phyloP scores from a whole-genome alignment of 2,113 vertebrate genomes.

The Xenopus laevis region DNA sequence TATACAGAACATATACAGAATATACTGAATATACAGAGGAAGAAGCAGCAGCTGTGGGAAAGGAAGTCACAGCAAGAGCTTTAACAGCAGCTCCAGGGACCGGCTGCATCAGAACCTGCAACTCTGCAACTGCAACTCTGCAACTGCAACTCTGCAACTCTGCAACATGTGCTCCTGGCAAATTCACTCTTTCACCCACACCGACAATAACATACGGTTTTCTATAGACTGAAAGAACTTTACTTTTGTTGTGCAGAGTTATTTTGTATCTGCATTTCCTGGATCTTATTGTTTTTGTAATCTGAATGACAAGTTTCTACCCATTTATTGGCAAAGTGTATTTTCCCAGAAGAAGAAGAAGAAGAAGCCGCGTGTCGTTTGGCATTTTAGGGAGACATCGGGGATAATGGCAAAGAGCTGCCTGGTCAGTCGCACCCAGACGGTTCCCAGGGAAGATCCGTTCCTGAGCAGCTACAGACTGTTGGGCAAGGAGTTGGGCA shows the following conservation, averaged over 20 bases:
- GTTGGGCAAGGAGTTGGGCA: slow-evolving; percentile 69
- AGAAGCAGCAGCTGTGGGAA: background rate
- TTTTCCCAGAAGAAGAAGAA: no score
- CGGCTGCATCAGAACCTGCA: background rate
- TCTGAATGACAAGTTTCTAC: no score
- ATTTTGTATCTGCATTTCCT: no score
- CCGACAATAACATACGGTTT: no score
- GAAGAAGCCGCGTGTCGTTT: no score
- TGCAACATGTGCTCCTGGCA: background rate
- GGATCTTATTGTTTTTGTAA: no score
- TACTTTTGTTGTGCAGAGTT: no score
- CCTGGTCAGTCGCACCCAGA: slow-evolving; percentile 64
- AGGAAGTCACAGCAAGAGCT: background rate
- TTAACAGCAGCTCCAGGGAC: background rate
- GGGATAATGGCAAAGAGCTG: slow-evolving; percentile 64
- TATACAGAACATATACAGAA: background rate
- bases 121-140: background rate
- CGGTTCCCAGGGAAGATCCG: slow-evolving; percentile 63
- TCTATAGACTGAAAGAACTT: no score
- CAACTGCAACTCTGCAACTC: no score
- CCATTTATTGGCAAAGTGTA: no score
- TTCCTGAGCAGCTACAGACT: slow-evolving; percentile 66
- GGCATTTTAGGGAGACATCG: background rate
- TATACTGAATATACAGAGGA: no score
- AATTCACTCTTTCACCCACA: background rate